phyloP scores from a whole-genome alignment of 2,113 vertebrate species.

The Recurvirostra avosetta region DNA sequence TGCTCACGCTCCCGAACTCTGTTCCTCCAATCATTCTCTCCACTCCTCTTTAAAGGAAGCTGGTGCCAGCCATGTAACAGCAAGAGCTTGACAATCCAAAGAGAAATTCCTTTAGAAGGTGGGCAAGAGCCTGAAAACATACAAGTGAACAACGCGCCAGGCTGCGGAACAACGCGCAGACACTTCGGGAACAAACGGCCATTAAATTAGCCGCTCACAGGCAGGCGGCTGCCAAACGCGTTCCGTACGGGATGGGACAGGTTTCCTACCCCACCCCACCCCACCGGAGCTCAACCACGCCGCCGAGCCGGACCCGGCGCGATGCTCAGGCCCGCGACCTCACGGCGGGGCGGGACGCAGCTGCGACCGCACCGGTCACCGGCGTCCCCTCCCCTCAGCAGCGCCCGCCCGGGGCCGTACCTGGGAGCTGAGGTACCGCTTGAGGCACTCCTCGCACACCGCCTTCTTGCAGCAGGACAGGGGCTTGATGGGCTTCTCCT shows the following conservation, averaged over 20 bases:
- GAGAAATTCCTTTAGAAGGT: not conserved
- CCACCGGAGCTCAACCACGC: not conserved
- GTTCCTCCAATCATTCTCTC: rapidly evolving
- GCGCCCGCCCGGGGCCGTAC: slow-evolving; percentile 62
- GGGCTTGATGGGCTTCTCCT: slow-evolving; percentile 85
- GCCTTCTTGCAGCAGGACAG: slow-evolving; percentile 91
- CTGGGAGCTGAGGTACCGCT: slow-evolving; percentile 91
- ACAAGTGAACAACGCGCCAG: not conserved
- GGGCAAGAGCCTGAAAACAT: not conserved
- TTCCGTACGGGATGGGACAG: not conserved
- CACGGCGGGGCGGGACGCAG: not conserved
- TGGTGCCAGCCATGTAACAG: not conserved
- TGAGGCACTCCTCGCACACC: slow-evolving; percentile 94
- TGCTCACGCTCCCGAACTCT: not conserved
- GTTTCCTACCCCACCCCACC: not conserved
- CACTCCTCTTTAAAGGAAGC: not conserved
- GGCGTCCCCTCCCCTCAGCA: not conserved
- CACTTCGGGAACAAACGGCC: not conserved
- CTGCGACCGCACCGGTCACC: not conserved
- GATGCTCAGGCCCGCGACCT: not conserved
- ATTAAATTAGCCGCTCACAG: rapidly evolving
- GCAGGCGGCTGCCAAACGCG: not conserved
- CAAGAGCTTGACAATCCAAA: not conserved
- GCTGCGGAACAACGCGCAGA: not conserved
- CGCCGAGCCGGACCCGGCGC: not conserved